A percentile compares a stretch with the other conserved stretches of the same genome.
Conservation (phyloP, 2,888 invertebrate species). For the Petrophora chlorosata region DNA sequence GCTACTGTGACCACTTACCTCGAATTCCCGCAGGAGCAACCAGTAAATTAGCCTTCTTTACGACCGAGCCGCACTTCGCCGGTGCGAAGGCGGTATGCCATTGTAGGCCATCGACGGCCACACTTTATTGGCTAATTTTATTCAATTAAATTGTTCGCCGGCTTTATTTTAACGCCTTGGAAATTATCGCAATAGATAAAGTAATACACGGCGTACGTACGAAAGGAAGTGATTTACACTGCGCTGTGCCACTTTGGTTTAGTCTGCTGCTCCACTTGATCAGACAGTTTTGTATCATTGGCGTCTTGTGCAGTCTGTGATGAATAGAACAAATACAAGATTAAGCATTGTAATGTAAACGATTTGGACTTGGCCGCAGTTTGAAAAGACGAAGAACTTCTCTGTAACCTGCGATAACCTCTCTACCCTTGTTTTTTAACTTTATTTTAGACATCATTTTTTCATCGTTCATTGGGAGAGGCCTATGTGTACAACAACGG, state of each 20-base stretch:
- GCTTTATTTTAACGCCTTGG: constrained; percentile 63
- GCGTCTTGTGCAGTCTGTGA: background rate
- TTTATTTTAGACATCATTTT: too few relatives aligned
- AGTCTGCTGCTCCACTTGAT: constrained; percentile 5
- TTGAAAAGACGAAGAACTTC: too few relatives aligned
- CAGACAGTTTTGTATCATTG: background rate
- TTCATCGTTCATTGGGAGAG: too few relatives aligned
- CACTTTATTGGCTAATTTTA: constrained; percentile 82
- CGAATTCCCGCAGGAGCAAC: constrained; percentile 65
- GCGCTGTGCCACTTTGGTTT: constrained; percentile 24
- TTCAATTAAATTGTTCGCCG: constrained; percentile 80
- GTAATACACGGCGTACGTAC: constrained; percentile 52
- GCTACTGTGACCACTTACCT: constrained; percentile 68
- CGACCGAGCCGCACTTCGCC: constrained; percentile 54
- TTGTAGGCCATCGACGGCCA: constrained; percentile 72
- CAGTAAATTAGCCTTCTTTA: constrained; percentile 77
- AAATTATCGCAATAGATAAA: constrained; percentile 76
- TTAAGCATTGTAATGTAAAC: too few relatives aligned
- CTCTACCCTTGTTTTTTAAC: too few relatives aligned
- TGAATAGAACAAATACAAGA: too few relatives aligned
- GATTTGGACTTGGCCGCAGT: too few relatives aligned
- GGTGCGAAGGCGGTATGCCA: constrained; percentile 72
- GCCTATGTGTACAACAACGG: too few relatives aligned
- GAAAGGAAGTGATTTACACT: constrained; percentile 56
- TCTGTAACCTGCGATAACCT: too few relatives aligned